Evolutionary conservation across 2,888 invertebrate species (phyloP).

Genomic region (Caenorhabditis afra): DNA sequence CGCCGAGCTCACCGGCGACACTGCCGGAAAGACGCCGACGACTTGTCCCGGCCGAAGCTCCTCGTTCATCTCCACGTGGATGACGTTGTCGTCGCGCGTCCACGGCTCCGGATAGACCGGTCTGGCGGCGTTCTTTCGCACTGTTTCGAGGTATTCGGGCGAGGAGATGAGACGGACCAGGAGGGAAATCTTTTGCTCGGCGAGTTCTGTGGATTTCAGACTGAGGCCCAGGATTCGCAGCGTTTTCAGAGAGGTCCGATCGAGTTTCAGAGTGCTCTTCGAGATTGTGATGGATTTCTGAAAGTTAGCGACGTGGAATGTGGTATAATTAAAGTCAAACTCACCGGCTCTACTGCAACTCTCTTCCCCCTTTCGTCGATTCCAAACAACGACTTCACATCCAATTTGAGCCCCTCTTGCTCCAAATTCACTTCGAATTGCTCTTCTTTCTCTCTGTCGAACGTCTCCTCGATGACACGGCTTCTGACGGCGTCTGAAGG

Average conservation of each 20-base stretch:
- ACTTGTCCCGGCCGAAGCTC: slow-evolving; percentile 66
- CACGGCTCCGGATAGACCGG: slow-evolving; percentile 47
- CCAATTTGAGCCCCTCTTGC: slow-evolving; percentile 28
- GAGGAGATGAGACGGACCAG: slow-evolving; percentile 49
- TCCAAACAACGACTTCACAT: slow-evolving; percentile 50
- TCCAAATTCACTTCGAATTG: slow-evolving; percentile 28
- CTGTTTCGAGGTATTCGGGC: slow-evolving; percentile 37
- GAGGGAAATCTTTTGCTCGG: neutral
- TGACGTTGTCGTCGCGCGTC: slow-evolving; percentile 26
- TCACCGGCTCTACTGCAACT: slow-evolving; percentile 29
- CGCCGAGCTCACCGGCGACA: slow-evolving; percentile 51
- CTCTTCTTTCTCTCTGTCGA: slow-evolving; percentile 57
- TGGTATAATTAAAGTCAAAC: neutral
- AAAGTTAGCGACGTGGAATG: too few relatives aligned
- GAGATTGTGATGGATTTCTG: slow-evolving; percentile 32
- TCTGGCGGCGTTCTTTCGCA: slow-evolving; percentile 17
- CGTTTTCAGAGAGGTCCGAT: slow-evolving; percentile 30
- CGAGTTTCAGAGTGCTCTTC: slow-evolving; percentile 17
- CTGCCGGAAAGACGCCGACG: slow-evolving; percentile 68
- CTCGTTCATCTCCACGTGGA: slow-evolving; percentile 51
- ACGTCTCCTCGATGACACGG: slow-evolving; percentile 43
- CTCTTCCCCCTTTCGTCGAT: slow-evolving; percentile 62
- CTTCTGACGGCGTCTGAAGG: slow-evolving; percentile 16
- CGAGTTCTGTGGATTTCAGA: slow-evolving; percentile 19
- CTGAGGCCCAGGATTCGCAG: slow-evolving; percentile 61